Percentiles rank a stretch among this genome's conserved stretches.
phyloP scores from a whole-genome alignment of 2,113 vertebrate species.

The Callithrix jacchus region DNA sequence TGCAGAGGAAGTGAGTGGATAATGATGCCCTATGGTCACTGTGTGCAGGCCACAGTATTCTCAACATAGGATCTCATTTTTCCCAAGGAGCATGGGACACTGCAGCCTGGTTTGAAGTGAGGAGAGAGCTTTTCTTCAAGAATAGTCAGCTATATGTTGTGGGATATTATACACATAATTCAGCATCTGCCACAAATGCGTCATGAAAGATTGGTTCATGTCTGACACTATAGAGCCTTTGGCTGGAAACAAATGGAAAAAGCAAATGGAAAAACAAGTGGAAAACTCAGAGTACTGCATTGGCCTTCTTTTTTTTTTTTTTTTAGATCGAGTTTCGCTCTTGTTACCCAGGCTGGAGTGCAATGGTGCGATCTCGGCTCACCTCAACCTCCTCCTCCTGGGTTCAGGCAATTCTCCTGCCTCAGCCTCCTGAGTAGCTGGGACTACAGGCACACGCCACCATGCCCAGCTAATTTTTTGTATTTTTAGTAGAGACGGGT shows the following conservation, averaged over 20 bases:
- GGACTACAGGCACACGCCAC: no score
- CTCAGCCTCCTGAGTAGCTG: no score
- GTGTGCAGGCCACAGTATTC: background rate
- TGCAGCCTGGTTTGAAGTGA: background rate
- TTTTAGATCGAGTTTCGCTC: no score
- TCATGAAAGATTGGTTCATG: background rate
- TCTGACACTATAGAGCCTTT: background rate
- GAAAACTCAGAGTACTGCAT: background rate
- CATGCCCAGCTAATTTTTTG: no score
- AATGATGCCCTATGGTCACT: background rate
- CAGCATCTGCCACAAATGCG: background rate
- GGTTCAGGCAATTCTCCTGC: no score
- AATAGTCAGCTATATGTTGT: background rate
- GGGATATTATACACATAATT: background rate
- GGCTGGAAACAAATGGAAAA: background rate
- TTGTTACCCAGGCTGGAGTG: no score
- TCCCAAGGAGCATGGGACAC: background rate
- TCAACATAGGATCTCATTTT: background rate
- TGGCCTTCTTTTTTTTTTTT: no score
- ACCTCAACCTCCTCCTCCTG: no score
- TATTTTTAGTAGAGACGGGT: no score
- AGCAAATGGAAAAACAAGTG: background rate
- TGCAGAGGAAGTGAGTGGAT: background rate
- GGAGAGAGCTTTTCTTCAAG: background rate
- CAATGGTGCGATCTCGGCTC: no score